Evolutionary conservation across 2,113 vertebrate species (phyloP).

Genomic region (Sphaerodactylus townsendi): DNA sequence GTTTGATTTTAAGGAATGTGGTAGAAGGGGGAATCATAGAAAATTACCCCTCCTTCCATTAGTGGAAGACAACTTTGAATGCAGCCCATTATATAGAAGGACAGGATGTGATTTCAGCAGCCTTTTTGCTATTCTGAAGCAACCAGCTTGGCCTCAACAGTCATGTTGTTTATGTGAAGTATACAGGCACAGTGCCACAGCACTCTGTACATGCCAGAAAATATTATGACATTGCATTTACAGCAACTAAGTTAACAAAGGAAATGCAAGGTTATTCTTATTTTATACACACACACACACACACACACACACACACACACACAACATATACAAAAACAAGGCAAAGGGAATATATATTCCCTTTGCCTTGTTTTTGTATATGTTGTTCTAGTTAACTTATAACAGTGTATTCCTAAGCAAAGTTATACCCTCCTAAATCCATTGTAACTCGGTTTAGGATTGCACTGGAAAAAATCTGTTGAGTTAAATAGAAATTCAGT

Average conservation of each 20-base stretch:
- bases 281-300: too few relatives aligned
- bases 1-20: too few relatives aligned
- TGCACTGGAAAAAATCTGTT: background rate
- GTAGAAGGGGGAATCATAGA: too few relatives aligned
- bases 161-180: background rate
- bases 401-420: too few relatives aligned
- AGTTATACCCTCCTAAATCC: too few relatives aligned
- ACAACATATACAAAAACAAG: background rate
- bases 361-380: background rate
- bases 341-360: background rate
- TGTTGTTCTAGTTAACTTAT: background rate
- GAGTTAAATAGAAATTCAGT: background rate
- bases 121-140: background rate
- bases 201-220: background rate
- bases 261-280: background rate
- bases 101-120: background rate
- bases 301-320: too few relatives aligned
- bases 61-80: background rate
- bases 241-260: background rate
- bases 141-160: background rate
- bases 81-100: background rate
- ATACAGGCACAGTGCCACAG: background rate
- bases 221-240: background rate
- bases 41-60: too few relatives aligned
- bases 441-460: too few relatives aligned